These are phyloP conservation scores for Altica lythri DNA, from an alignment of 2,888 invertebrate species.

Conservation along the genomic window DNA sequence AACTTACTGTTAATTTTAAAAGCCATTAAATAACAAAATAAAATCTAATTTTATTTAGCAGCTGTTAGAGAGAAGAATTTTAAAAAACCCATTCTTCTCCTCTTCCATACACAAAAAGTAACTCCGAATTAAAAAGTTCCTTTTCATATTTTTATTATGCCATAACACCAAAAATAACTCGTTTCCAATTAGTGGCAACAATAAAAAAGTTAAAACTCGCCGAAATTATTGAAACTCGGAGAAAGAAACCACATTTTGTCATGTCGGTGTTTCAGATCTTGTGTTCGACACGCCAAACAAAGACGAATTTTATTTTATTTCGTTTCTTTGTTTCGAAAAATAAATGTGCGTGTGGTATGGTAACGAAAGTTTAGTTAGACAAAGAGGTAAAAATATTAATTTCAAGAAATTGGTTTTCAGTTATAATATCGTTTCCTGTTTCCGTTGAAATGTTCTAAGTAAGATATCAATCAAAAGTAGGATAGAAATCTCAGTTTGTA, in stretches of 20 bases:
- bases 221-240: conserved; percentile 23
- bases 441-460: no score
- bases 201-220: conserved; percentile 22
- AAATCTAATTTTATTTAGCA: no score
- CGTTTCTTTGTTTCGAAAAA: conserved; percentile 15
- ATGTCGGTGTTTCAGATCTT: conserved; percentile 27
- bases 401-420: background rate
- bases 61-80: no score
- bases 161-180: conserved; percentile 24
- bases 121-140: no score
- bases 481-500: no score
- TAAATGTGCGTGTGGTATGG: conserved; percentile 6
- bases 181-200: conserved; percentile 24
- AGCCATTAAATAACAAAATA: no score
- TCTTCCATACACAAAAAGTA: no score
- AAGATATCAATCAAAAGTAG: no score
- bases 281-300: conserved; percentile 27
- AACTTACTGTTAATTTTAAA: no score
- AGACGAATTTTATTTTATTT: conserved; percentile 22
- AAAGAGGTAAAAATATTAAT: no score
- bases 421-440: background rate
- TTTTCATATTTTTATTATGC: conserved; percentile 23
- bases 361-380: background rate
- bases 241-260: conserved; percentile 25
- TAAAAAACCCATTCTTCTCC: no score